Evolutionary conservation across 2,113 vertebrate species (phyloP), one percentile per base, ranked within the genome.

Genomic region (Limanda limanda): DNA sequence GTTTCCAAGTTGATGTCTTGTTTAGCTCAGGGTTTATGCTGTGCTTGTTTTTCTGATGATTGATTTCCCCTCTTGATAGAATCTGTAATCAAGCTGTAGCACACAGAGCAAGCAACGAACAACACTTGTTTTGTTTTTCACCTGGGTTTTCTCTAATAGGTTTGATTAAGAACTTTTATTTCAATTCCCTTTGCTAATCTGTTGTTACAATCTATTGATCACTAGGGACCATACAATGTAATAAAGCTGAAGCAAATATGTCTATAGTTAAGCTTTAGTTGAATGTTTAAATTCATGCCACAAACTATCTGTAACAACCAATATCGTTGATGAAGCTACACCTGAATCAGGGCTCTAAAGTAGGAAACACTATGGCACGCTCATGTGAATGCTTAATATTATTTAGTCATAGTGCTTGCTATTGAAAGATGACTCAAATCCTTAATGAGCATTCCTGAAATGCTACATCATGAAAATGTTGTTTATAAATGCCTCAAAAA

Each of bases 31-130:
- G 35, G 13, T 63, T 67, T 54, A 37, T 71, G 54, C 42, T 71
- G 0, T 60, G 23, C 13, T 54, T 62, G 21, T 81, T 58, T 74
- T 11, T 68, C 31, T 63, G 55, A 61, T 87, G 67, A 83, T 80
- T 88, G 15, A 72, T 76, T 76, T 74, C 62, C 18, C 3, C 31
- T 61, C 10, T 84, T 84, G 73, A 78, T 78, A 15, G 9, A 70
- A 82, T 81, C 51, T 81, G 45, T 68, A 55, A 54, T 73, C n/a
- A 54, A 24, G 42, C 64, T 78, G 57, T 52, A 60, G 55, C 48
- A 2, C 21, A 42, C 31, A 74, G 17, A 84, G 61, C 69, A 70
- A 64, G 68, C 65, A 71, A 74, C 74, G 3, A 18, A 51, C 1
- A 45, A 12, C 35, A 4, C 3, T 10, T 15, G 13, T 61, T 57